Base-by-base conservation (phyloP, 2,113 vertebrate genomes). In the Carassius carassius region DNA sequence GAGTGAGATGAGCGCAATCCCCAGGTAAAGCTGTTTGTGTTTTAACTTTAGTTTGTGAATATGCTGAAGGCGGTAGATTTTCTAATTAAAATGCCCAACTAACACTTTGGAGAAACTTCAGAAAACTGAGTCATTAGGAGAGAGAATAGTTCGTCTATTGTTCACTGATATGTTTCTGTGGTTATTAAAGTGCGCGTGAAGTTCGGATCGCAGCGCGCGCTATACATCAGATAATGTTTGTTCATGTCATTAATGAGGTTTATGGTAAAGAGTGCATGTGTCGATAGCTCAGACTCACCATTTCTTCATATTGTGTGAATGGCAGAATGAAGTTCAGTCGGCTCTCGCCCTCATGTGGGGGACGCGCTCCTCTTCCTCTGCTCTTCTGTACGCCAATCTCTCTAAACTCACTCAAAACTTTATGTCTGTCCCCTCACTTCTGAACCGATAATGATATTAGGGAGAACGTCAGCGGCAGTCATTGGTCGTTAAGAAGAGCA, bases 301-400 rank as follows among this genome's bases (percentile, higher is more conserved):
- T 95, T 90, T 92, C 92, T 94, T 94, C 95, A 95, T 95, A 93
- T 91, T 93, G 93, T 92, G 83, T 92, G 87, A 91, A 88, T 91
- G 85, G 91, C 93, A 92, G 88, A 88, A 88, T 74, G 90, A 86
- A 94, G 81, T 91, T 91, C 92, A 91, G 82, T 63, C 82, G 67
- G 72, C 63, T 76, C 41, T 84, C 58, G 73, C 82, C 82, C 82
- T 65, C 72, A 84, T 49, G 70, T 75, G 72, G 72, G 73, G 54
- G 25, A 63, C 25, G 51, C 14, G 17, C 21, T 77, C 23, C 75
- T 60, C 80, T 74, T 74, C 44, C 60, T 76, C 60, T 76, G 16
- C 41, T 81, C 84, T 37, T 70, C 69, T 58, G 11, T 60, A 21
- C 72, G 23, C 32, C 51, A 69, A 81, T 76, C 51, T 75, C 56